Base-by-base conservation (phyloP, 2,888 invertebrate species). In the Ennomos quercinarius region DNA sequence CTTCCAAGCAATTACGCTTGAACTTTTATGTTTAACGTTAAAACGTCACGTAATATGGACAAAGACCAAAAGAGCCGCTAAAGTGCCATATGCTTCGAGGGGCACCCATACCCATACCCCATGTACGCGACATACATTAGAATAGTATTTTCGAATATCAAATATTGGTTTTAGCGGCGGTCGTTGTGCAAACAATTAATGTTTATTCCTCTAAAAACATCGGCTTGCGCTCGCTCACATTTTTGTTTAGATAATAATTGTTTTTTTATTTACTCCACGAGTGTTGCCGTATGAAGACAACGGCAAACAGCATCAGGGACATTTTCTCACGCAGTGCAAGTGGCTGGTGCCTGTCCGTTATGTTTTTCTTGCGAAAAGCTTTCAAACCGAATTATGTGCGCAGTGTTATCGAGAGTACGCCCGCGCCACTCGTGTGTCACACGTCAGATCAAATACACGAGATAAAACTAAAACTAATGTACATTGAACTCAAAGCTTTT, bases 171-270 rank as follows among this genome's bases (percentile, higher is more conserved):
- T 83, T 90, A 86, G 86, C 88, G 87, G 85, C 87, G 91, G 88
- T 85, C 91, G 87, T 83, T 90, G 74, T 79, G 85, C 83, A 90
- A 87, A 91, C 89, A 90, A 81, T 82, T 86, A 81, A 88, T 91
- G 87, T 91, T 91, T 92, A 89, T 91, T 88, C 86, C 90, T 89
- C 90, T 91, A 89, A 92, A 87, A 92, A 89, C 90, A 85, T 83
- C 87, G 87, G 83, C 88, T 77, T 81, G 83, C 86, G 89, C 82
- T 83, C 87, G 86, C 80, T 89, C 83, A 85, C 83, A 83, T 87
- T 87, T 88, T 88, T 87, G 84, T 89, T 87, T 84, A 86, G 86
- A 86, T 83, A 90, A 91, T 89, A 86, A 91, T 89, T 84, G 86
- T 86, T 89, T 89, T 87, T 87, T 86, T 90, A 82, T 91, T 89